Evolutionary conservation across 92 coral and sea anemone species (phyloP).

Genomic region (Meandrina meandrites): DNA sequence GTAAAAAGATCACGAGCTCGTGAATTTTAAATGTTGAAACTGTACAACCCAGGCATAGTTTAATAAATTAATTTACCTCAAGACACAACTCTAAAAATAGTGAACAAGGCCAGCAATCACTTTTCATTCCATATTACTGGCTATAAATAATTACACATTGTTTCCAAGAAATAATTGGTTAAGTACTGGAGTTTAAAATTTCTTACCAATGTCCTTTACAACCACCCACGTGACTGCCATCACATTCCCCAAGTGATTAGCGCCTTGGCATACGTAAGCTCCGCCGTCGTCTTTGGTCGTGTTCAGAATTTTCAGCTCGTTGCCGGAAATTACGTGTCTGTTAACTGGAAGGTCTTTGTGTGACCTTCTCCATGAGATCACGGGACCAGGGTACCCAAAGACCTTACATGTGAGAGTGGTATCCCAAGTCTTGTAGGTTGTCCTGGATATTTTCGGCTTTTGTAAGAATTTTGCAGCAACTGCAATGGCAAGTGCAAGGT

Average conservation of each 20-base stretch:
- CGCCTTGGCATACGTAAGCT: conserved; percentile 17
- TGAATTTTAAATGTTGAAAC: too few relatives aligned
- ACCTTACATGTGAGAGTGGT: conserved; percentile 1
- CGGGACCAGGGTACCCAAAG: conserved; percentile 6
- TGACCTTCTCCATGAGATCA: neutral
- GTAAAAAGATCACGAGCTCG: too few relatives aligned
- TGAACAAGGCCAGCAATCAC: too few relatives aligned
- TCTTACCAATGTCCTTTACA: conserved; percentile 2
- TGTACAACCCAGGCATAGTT: too few relatives aligned
- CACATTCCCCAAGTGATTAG: conserved; percentile 6
- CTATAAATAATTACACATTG: too few relatives aligned
- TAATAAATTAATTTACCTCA: too few relatives aligned
- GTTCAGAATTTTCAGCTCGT: neutral
- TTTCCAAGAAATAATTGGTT: too few relatives aligned
- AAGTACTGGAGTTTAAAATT: too few relatives aligned
- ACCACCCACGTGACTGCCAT: neutral
- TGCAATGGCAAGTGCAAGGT: neutral
- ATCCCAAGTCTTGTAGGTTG: neutral
- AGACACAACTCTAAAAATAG: too few relatives aligned
- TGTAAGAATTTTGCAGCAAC: neutral
- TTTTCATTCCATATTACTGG: too few relatives aligned
- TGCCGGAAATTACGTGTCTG: neutral
- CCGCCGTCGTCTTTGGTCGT: conserved; percentile 1
- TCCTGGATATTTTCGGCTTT: neutral
- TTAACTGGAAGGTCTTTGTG: neutral